These are phyloP conservation scores for Lordiphosa clarofinis DNA, from an alignment of 1,140 invertebrate genomes.

Conservation along the genomic window DNA sequence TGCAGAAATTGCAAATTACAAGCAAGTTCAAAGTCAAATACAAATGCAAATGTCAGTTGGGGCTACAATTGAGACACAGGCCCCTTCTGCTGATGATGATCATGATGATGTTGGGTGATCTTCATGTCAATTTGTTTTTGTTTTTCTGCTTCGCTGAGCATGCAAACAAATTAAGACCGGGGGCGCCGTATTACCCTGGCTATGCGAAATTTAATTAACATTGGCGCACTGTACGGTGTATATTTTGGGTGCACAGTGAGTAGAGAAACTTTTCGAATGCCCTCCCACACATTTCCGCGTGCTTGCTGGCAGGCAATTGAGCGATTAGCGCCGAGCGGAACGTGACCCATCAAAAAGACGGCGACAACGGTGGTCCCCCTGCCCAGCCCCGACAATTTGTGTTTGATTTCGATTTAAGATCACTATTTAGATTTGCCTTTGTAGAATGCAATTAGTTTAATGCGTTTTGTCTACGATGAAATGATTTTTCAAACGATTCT, in stretches of 20 bases:
- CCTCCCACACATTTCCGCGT: conserved; percentile 66
- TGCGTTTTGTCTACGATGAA: conserved; percentile 50
- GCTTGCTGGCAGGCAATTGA: conserved; percentile 47
- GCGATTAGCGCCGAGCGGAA: conserved; percentile 58
- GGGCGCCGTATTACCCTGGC: conserved; percentile 43
- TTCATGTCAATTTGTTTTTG: conserved; percentile 63
- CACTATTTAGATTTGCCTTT: conserved; percentile 56
- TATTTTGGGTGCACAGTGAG: conserved; percentile 20
- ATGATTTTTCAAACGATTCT: conserved; percentile 5
- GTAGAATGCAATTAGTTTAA: conserved; percentile 56
- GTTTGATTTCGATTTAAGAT: conserved; percentile 65
- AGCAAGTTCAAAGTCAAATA: conserved; percentile 68
- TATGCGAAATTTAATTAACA: conserved; percentile 66
- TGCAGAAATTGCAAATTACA: conserved; percentile 54
- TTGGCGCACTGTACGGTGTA: conserved; percentile 22
- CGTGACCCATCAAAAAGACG: conserved; percentile 44
- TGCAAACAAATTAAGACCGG: conserved; percentile 70
- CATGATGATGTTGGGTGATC: conserved; percentile 33
- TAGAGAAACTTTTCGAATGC: conserved; percentile 29
- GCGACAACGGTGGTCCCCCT: too few species aligned
- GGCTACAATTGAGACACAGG: background rate
- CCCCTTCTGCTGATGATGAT: conserved; percentile 1
- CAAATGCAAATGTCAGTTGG: conserved; percentile 8
- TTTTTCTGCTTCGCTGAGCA: conserved; percentile 69
- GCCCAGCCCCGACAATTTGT: conserved; percentile 5